Evolutionary conservation across 2,797 vertebrate species (phyloP), one percentile per base, ranked within the genome.

Genomic region (Falco biarmicus): DNA sequence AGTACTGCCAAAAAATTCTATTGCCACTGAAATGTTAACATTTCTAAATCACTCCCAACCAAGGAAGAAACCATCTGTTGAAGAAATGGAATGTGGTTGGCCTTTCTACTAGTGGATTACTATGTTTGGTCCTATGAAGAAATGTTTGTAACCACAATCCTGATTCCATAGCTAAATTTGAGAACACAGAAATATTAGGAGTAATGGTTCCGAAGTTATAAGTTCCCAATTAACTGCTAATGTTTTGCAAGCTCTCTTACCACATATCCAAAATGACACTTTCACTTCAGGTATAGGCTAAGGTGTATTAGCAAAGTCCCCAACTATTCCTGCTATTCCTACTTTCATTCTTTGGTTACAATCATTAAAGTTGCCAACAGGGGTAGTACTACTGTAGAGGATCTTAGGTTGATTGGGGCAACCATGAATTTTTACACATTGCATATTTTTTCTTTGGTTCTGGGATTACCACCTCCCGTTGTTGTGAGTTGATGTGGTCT

Each of bases 391-490:
- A 34, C 11, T 34, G 12, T 37, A 13, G 1, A 22, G 22, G 32
- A 82, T 6, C 17, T 22, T 10, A 43, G n/a, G 13, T 0, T 71
- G 73, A 48, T 31, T 28, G 22, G 17, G 5, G 4, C 4, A 20
- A n/a, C 6, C 10, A 8, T 12, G 6, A 39, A 0, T 0, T 59
- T 84, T 82, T 31, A 54, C 29, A 21, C 0, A 0, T 29, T 66
- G 22, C 5, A 19, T 45, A 47, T 41, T 63, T 59, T 7, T 54
- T 61, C 29, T 69, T 81, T 93, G 5, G 4, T 68, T 61, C 53
- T 66, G 37, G 41, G 21, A 53, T 34, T 65, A 32, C 16, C 3
- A 17, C 9, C 22, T 81, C 21, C 28, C 28, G 10, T 41, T 10
- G 8, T 3, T 70, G 28, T 70, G 43, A 53, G 15, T 37, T 41